Percentiles rank a stretch among this genome's conserved stretches.
Evolutionary conservation across 2,797 vertebrate species (phyloP).

Genomic region (Momotus momota): DNA sequence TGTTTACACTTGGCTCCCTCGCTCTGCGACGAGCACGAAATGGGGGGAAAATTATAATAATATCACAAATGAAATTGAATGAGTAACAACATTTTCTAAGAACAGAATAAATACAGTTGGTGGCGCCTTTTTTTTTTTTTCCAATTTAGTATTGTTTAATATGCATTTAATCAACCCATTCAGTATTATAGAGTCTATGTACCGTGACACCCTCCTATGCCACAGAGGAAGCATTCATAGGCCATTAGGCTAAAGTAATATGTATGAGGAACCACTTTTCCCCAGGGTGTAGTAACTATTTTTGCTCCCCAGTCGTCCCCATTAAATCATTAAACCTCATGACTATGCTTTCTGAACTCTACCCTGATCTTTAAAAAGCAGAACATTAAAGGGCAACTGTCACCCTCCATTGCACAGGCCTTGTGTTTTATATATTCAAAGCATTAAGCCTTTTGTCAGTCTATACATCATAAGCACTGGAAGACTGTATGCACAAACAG

Average conservation of each 20-base stretch:
- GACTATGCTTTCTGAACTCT: constrained; percentile 92
- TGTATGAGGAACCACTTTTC: constrained; percentile 88
- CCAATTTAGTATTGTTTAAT: constrained; percentile 90
- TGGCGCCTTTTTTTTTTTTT: constrained; percentile 74
- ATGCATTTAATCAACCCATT: constrained; percentile 91
- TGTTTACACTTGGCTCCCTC: constrained; percentile 51
- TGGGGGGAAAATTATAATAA: constrained; percentile 47
- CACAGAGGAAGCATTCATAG: constrained; percentile 78
- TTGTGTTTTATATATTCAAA: constrained; percentile 84
- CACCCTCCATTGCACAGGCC: constrained; percentile 83
- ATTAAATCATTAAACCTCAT: constrained; percentile 94
- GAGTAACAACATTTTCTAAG: constrained; percentile 74
- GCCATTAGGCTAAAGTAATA: constrained; percentile 87
- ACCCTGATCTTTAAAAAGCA: constrained; percentile 91
- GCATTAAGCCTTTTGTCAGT: constrained; percentile 87
- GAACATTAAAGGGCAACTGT: constrained; percentile 87
- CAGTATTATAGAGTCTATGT: constrained; percentile 87
- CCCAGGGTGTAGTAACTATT: constrained; percentile 89
- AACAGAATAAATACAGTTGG: constrained; percentile 80
- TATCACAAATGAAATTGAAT: constrained; percentile 68
- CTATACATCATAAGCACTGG: constrained; percentile 82
- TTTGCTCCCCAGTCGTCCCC: constrained; percentile 87
- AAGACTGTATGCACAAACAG: constrained; percentile 73
- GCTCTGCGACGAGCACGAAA: constrained; percentile 32
- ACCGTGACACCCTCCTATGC: constrained; percentile 83